Evolutionary conservation across 2,797 vertebrate species (phyloP).

Genomic region (Gambelia wislizenii): DNA sequence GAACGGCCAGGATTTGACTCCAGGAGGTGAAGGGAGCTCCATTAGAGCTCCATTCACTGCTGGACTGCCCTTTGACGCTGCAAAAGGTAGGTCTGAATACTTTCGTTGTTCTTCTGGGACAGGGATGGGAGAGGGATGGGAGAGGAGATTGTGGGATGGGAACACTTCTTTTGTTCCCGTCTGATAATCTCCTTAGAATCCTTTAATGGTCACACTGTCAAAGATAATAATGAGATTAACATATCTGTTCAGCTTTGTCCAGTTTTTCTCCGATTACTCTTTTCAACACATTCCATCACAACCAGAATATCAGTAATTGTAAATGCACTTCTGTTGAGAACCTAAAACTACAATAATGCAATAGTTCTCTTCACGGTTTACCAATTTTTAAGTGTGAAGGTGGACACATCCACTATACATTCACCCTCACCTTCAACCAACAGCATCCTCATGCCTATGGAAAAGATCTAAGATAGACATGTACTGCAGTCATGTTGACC

Average conservation of each 20-base stretch:
- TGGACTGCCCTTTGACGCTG: too few relatives aligned
- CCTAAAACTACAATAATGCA: not conserved
- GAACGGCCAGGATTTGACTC: too few relatives aligned
- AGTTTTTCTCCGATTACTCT: not conserved
- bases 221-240: not conserved
- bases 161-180: too few relatives aligned
- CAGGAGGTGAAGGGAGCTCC: too few relatives aligned
- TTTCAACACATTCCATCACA: not conserved
- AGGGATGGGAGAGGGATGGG: too few relatives aligned
- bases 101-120: too few relatives aligned
- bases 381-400: not conserved
- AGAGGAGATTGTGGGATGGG: too few relatives aligned
- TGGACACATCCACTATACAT: not conserved
- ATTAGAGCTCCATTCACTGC: too few relatives aligned
- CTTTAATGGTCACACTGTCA: too few relatives aligned
- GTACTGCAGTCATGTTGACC: not conserved
- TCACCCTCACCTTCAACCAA: not conserved
- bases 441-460: not conserved
- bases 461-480: not conserved
- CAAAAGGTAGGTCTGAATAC: too few relatives aligned
- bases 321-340: not conserved
- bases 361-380: not conserved
- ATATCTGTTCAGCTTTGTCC: not conserved
- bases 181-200: too few relatives aligned
- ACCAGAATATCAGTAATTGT: not conserved